Base-by-base conservation (phyloP, 2,113 vertebrate genomes). In the Aleadryas rufinucha region DNA sequence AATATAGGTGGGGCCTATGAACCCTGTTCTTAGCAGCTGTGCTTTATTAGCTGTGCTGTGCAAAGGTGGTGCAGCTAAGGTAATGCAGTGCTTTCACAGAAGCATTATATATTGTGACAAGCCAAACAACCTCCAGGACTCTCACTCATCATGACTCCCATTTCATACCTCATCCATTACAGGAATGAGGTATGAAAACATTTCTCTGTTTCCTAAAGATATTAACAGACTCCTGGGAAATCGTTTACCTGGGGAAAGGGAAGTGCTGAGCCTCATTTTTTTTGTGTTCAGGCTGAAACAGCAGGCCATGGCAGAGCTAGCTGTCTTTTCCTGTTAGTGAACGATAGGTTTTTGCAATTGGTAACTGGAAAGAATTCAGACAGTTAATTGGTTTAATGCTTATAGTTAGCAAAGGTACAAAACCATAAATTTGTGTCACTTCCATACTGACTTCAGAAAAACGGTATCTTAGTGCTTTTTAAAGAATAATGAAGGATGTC, bases 191-290 rank as follows among this genome's bases (percentile, higher is more conserved):
- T 85, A 60, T 71, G 70, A 86, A 95, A 85, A 84, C 81, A 69
- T 79, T 96, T 90, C 76, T 92, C 60, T 89, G 66, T 93, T 97
- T 95, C 79, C 86, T 75, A 59, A 84, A 86, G 87, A 68, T 90
- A 88, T 93, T 94, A 96, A 79, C 76, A 93, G 76, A 72, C 57
- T 90, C 68, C 54, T 88, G 81, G 90, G 93, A 94, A 89, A 74
- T 72, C 4, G 8, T 89, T 90, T 79, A 84, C 76, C 74, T 94
- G 59, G 61, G 94, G 80, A 79, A 94, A 49, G 19, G 41, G 56
- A 95, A 92, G 53, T 68, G 39, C 35, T 54, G 45, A 65, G 57
- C 21, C 61, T 84, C 53, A 21, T 82, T 83, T 94, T 87, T 87
- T 87, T 72, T 90, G 50, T 0, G 0, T 60, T 92, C 52, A 56